Evolutionary conservation across 1,140 invertebrate genomes (phyloP).

Genomic region (Drepana arcuata): DNA sequence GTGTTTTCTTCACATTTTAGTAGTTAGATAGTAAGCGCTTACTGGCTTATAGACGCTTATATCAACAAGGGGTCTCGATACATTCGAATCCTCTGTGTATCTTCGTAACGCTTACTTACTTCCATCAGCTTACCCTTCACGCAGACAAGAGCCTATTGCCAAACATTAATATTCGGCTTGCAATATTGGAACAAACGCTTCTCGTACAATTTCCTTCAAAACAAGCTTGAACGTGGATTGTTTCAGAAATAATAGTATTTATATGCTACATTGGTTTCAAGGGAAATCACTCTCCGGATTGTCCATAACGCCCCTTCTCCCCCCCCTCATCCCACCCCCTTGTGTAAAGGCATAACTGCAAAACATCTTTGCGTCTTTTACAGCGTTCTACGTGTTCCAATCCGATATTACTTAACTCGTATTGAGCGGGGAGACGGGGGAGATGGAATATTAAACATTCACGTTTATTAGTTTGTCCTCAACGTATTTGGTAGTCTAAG

Average conservation of each 20-base stretch:
- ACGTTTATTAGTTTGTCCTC: constrained; percentile 70
- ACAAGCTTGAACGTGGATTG: constrained; percentile 52
- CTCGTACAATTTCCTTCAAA: constrained; percentile 31
- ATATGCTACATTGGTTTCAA: constrained; percentile 69
- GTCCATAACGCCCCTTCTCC: constrained; percentile 60
- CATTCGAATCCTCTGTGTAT: too few relatives aligned
- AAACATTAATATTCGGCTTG: too few relatives aligned
- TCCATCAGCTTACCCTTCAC: too few relatives aligned
- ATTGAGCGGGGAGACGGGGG: constrained; percentile 51
- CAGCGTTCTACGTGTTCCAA: neutral
- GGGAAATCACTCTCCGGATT: constrained; percentile 67
- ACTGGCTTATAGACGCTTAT: too few relatives aligned
- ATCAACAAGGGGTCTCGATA: too few relatives aligned
- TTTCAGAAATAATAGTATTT: constrained; percentile 70
- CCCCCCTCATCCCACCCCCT: too few relatives aligned
- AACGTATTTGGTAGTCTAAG: constrained; percentile 62
- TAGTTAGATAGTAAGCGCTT: too few relatives aligned
- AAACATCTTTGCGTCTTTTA: neutral
- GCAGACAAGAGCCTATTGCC: too few relatives aligned
- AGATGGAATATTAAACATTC: constrained; percentile 69
- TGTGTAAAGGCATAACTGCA: too few relatives aligned
- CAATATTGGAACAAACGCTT: neutral
- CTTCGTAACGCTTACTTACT: too few relatives aligned
- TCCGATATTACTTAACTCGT: constrained; percentile 61
- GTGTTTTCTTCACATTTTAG: too few relatives aligned